Percentiles rank a stretch among this genome's conserved stretches.
Conservation (phyloP, 2,797 vertebrate species). For the Ctenochaetus hawaiiensis region DNA sequence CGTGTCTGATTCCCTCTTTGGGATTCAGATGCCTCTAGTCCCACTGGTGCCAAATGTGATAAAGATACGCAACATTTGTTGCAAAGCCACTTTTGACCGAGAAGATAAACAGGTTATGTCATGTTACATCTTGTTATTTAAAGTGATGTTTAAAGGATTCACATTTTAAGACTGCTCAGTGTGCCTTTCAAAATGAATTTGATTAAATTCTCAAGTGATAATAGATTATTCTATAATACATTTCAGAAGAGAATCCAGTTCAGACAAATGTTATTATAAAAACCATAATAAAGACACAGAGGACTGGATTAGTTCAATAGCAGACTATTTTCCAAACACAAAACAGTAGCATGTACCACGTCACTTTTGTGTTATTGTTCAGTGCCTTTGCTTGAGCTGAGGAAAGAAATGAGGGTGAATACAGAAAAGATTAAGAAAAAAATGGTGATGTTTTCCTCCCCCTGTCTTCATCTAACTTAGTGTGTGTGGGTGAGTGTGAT, state of each 20-base stretch:
- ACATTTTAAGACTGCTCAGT: background rate
- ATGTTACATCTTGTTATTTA: constrained; percentile 43
- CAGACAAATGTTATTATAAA: background rate
- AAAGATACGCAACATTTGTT: constrained; percentile 59
- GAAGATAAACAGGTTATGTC: constrained; percentile 21
- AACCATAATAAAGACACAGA: background rate
- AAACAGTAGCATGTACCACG: background rate
- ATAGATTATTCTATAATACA: background rate
- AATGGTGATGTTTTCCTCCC: constrained; percentile 1
- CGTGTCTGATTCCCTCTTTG: constrained; percentile 46
- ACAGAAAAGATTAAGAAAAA: constrained; percentile 16
- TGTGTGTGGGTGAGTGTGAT: constrained; percentile 53
- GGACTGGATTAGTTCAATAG: background rate
- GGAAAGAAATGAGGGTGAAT: background rate
- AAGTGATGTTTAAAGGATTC: constrained; percentile 41
- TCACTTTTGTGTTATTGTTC: constrained; percentile 9
- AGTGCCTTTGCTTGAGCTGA: background rate
- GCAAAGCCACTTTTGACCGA: constrained; percentile 25
- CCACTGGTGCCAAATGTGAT: constrained; percentile 55
- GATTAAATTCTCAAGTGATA: constrained; percentile 4
- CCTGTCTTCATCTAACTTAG: constrained; percentile 32
- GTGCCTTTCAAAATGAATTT: constrained; percentile 14
- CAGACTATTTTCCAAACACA: background rate
- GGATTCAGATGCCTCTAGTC: constrained; percentile 36
- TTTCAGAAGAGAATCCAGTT: background rate